Base-by-base conservation (phyloP, 2,888 invertebrate species). In the Blastobasis adustella region DNA sequence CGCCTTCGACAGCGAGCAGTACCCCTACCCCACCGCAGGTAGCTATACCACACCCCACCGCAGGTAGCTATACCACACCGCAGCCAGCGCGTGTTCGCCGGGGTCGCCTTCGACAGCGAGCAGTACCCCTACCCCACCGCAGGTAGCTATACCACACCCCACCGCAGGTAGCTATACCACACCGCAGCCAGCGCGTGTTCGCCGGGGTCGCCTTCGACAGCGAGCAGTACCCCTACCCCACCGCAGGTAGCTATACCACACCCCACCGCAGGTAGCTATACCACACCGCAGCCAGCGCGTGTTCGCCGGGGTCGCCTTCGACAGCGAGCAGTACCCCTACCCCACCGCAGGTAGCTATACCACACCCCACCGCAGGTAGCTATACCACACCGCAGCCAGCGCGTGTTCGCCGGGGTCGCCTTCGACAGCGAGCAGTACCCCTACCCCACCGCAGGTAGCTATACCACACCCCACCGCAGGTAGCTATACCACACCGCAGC, bases 61-160 rank as follows among this genome's bases (percentile, higher is more conserved):
- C 23, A 23, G 23, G 23, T 23, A 3, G 23, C 1, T 1, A 23
- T 23, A 23, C 23, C 23, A 23, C 23, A 23, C 62, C 87, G 89
- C 59, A 90, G 91, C 56, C 94, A 96, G 69, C 90, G 90, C 40
- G 91, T 95, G 9, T 97, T 92, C 71, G 96, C 96, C 6, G 97
- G 97, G 5, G 93, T 97, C 0, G 92, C 90, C 0, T 94, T 91
- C 63, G 94, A 95, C 67, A 87, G 89, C 6, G 92, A 94, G 58
- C 95, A 95, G 5, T 94, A 93, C 70, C 93, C 96, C 0, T 92
- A 92, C 56, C 96, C 97, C 1, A 95, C 93, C 7, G 94, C 95
- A 48, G 92, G 94, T 93, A 48, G 56, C 3, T 2, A 23, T 23
- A 23, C 23, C 23, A 23, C 23, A 23, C n/a, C n/a, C n/a, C n/a